Conservation (phyloP, 2,888 invertebrate species). For the Nephrotoma guestfalica region DNA sequence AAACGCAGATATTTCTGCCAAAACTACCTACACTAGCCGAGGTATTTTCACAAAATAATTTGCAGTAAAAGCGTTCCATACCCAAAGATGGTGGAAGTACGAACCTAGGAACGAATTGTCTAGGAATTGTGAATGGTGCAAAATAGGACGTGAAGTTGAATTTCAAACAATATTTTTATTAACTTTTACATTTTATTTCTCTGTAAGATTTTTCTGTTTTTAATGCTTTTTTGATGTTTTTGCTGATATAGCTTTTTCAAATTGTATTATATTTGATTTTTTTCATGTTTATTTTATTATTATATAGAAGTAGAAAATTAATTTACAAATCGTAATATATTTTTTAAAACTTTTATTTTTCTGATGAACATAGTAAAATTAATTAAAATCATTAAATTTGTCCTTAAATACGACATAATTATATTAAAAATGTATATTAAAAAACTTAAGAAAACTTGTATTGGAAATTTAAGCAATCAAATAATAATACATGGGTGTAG, state of each 20-base stretch:
- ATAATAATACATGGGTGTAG: not conserved
- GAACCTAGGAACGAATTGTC: too few relatives aligned
- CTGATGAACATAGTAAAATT: not conserved
- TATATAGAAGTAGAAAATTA: not conserved
- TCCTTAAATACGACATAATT: not conserved
- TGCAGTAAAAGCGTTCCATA: too few relatives aligned
- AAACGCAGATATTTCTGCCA: too few relatives aligned
- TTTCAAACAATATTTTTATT: not conserved
- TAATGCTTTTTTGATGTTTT: not conserved
- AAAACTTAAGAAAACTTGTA: not conserved
- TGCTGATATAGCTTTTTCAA: not conserved
- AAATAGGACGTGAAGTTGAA: too few relatives aligned
- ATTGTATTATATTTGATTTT: not conserved
- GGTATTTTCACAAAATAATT: too few relatives aligned
- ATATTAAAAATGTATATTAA: not conserved
- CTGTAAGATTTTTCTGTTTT: not conserved
- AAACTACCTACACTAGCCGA: too few relatives aligned
- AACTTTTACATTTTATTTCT: not conserved
- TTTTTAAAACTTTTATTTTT: not conserved
- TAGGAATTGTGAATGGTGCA: too few relatives aligned
- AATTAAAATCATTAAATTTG: not conserved
- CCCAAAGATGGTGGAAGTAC: too few relatives aligned
- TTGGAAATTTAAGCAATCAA: not conserved
- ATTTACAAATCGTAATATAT: not conserved
- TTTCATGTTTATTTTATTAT: not conserved